Percentiles rank a stretch among this genome's conserved stretches.
Conservation (phyloP, 2,113 vertebrate species). For the Prunella himalayana region DNA sequence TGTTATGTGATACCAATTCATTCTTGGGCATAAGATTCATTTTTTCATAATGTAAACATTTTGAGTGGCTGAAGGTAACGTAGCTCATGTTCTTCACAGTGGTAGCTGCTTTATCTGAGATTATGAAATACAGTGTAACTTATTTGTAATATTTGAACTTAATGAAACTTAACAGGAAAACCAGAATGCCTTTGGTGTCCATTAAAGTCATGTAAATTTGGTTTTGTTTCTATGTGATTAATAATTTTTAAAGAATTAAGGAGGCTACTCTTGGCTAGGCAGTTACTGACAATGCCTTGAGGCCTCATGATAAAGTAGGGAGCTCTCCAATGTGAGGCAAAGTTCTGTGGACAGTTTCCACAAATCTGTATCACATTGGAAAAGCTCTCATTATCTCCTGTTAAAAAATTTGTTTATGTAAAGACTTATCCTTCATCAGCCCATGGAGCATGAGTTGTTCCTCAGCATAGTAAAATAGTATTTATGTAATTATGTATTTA, state of each 20-base stretch:
- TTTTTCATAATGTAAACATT: background rate
- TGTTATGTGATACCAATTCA: background rate
- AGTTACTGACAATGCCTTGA: background rate
- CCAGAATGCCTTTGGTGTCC: background rate
- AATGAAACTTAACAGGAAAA: background rate
- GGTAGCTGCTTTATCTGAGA: background rate
- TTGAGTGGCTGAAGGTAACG: background rate
- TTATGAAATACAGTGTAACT: background rate
- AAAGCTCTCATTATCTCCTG: background rate
- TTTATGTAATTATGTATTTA: background rate
- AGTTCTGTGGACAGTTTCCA: background rate
- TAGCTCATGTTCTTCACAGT: background rate
- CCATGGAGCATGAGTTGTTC: background rate
- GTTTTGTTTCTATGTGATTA: slow-evolving; percentile 18
- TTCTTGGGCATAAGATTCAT: background rate
- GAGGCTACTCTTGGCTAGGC: background rate
- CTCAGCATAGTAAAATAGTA: background rate
- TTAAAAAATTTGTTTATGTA: background rate
- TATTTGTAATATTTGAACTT: background rate
- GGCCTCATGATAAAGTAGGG: background rate
- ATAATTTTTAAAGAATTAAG: slow-evolving; percentile 3
- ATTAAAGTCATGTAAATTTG: background rate
- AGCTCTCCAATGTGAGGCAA: background rate
- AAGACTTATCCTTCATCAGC: background rate
- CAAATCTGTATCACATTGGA: background rate